These are phyloP conservation scores for Fratercula arctica DNA, from an alignment of 2,797 vertebrate species.

Conservation along the genomic window DNA sequence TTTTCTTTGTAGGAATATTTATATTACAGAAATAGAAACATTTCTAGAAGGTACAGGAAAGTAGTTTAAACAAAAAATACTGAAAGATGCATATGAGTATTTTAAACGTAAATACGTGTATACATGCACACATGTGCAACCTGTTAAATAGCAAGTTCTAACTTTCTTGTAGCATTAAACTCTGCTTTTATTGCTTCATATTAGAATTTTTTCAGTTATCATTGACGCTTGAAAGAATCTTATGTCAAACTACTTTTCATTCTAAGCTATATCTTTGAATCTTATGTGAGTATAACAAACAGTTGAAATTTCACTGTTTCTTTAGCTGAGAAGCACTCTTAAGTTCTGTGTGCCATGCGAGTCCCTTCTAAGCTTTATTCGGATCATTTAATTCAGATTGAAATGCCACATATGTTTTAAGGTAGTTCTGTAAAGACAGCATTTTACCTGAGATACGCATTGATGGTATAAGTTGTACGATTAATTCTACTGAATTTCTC, in stretches of 20 bases:
- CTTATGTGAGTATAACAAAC: not conserved
- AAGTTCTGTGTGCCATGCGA: not conserved
- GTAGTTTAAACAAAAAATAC: not conserved
- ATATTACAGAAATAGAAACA: constrained; percentile 3
- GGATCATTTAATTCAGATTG: not conserved
- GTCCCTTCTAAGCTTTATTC: not conserved
- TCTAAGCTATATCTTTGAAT: not conserved
- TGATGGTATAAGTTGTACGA: not conserved
- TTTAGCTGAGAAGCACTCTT: not conserved
- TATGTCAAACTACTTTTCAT: not conserved
- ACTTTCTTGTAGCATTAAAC: not conserved
- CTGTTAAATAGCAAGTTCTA: not conserved
- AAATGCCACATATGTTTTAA: not conserved
- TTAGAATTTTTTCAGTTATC: not conserved
- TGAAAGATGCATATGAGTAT: not conserved
- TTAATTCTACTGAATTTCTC: not conserved
- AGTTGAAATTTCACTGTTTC: not conserved
- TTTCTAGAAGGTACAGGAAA: constrained; percentile 26
- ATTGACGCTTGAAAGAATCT: not conserved
- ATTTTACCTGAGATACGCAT: not conserved
- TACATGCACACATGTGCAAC: not conserved
- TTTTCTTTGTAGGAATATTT: constrained; percentile 52
- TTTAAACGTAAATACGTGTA: not conserved
- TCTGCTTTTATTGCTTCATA: constrained; percentile 10
- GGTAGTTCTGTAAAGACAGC: constrained; percentile 1